Conservation (phyloP, 2,888 invertebrate genomes). For the Alcis repandata region DNA sequence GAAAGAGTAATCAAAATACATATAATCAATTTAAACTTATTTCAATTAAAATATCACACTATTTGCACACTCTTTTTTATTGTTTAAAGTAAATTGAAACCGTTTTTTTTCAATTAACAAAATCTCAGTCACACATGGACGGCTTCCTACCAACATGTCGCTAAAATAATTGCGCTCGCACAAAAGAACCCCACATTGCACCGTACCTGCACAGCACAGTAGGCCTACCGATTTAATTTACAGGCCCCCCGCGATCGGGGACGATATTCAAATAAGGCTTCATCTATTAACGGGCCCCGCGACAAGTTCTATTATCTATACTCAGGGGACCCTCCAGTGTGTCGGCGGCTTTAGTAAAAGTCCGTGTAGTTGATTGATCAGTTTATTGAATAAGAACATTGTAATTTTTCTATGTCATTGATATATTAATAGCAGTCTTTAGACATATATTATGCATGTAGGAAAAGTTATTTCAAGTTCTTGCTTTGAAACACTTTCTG, state of each 20-base stretch:
- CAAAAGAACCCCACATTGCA: constrained; percentile 51
- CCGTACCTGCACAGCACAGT: constrained; percentile 74
- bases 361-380: constrained; percentile 10
- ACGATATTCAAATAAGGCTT: constrained; percentile 86
- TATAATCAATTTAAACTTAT: no score
- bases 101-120: not conserved
- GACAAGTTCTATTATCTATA: constrained; percentile 81
- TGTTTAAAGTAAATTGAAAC: no score
- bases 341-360: constrained; percentile 32
- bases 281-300: constrained; percentile 82
- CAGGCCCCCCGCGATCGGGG: constrained; percentile 78
- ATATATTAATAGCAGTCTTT: not conserved
- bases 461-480: no score
- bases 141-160: constrained; percentile 40
- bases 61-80: no score
- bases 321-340: constrained; percentile 71
- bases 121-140: constrained; percentile 15
- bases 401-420: not conserved
- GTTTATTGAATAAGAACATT: constrained; percentile 1
- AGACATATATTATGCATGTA: no score
- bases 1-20: no score
- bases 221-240: constrained; percentile 78
- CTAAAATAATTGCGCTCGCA: constrained; percentile 38
- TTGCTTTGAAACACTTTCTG: no score
- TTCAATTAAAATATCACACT: no score